phyloP scores from a whole-genome alignment of 1,140 invertebrate genomes.

The Cherax quadricarinatus region DNA sequence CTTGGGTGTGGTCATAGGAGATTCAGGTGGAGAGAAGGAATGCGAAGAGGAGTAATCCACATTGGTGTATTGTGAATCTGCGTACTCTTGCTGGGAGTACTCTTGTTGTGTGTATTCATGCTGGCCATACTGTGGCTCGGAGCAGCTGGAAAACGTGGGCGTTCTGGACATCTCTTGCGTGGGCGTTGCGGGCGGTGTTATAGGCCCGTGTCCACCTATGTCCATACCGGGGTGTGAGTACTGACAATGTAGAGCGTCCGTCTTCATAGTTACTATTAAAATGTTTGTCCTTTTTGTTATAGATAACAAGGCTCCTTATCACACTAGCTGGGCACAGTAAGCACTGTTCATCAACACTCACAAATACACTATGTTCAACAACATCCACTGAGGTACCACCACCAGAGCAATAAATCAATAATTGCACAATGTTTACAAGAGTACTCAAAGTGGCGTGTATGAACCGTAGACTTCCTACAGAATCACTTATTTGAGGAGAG shows the following conservation, averaged over 20 bases:
- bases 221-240: slow-evolving; percentile 39
- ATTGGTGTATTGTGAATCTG: slow-evolving; percentile 29
- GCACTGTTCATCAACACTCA: neutral
- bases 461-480: slow-evolving; percentile 39
- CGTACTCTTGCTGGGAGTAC: slow-evolving; percentile 24
- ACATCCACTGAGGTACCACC: neutral
- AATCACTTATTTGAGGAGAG: slow-evolving; percentile 1
- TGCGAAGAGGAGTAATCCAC: slow-evolving; percentile 34
- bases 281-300: too few relatives aligned
- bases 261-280: slow-evolving; percentile 36
- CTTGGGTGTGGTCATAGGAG: slow-evolving; percentile 59
- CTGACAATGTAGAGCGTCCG: slow-evolving; percentile 62
- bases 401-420: too few relatives aligned
- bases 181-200: slow-evolving; percentile 66
- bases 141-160: slow-evolving; percentile 50
- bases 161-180: slow-evolving; percentile 62
- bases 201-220: slow-evolving; percentile 39
- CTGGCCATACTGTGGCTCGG: slow-evolving; percentile 18
- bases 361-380: neutral
- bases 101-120: slow-evolving; percentile 39
- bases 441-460: neutral
- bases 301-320: neutral
- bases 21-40: slow-evolving; percentile 61
- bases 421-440: neutral
- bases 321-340: neutral